These are phyloP conservation scores for Hypocryptadius cinnamomeus DNA, from an alignment of 2,113 vertebrate genomes.

Conservation along the genomic window DNA sequence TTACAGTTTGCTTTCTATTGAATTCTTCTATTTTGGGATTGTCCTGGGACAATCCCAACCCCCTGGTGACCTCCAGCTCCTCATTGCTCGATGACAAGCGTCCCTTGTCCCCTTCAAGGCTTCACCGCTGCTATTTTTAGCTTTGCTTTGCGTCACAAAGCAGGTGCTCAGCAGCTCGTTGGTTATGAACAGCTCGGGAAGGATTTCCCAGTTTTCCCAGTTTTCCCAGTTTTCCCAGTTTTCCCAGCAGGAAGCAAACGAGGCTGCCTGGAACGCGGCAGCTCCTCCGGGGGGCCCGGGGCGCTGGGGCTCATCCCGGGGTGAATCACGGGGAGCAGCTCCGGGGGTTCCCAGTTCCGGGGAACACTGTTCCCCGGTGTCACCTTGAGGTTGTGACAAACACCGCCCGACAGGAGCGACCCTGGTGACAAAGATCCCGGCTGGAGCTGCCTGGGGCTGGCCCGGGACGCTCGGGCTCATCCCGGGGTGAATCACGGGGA, in stretches of 20 bases:
- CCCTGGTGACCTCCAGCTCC: too few relatives aligned
- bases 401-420: rapidly evolving
- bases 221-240: too few relatives aligned
- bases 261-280: not conserved
- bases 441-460: too few relatives aligned
- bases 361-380: not conserved
- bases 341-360: too few relatives aligned
- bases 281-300: not conserved
- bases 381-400: not conserved
- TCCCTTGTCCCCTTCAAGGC: not conserved
- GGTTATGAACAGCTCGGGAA: rapidly evolving
- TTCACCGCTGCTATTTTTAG: not conserved
- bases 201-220: not conserved
- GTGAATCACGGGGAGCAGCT: not conserved
- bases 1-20: too few relatives aligned
- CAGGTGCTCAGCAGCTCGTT: rapidly evolving
- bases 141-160: not conserved
- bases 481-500: too few relatives aligned
- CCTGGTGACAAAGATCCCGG: not conserved
- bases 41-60: too few relatives aligned
- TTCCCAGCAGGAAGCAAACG: not conserved
- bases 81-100: too few relatives aligned
- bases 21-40: too few relatives aligned
- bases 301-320: not conserved
- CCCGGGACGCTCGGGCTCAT: not conserved